Base-by-base conservation (phyloP, 2,113 vertebrate species). In the Etheostoma spectabile region DNA sequence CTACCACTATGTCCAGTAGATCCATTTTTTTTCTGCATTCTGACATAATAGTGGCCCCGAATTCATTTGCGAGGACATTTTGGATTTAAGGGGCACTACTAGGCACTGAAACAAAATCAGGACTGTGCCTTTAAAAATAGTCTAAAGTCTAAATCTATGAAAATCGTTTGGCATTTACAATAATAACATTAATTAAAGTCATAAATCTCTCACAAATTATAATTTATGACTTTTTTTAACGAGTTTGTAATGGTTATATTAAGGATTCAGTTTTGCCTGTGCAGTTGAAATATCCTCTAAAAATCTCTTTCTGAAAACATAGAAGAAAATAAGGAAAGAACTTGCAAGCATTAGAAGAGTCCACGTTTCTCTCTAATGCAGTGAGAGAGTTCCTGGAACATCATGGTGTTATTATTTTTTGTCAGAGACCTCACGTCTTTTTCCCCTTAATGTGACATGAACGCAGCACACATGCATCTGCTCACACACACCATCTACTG, bases 401-500 rank as follows among this genome's bases (percentile, higher is more conserved):
- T 10, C 19, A 11, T 15, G 6, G 3, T 10, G 3, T 42, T 4
- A 49, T 12, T 73, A 18, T 21, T 2, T 33, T 55, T 6, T 46
- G 45, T n/a, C n/a, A n/a, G 4, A 30, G 46, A 19, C 13, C 11
- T 55, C 12, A 49, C 18, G 24, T 60, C 46, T 19, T 10, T 52
- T 49, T 30, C 13, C 24, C 21, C 53, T 67, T 12, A 8, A 2
- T 15, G 2, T 59, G 59, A 67, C 35, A 3, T 66, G 64, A 56
- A 63, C 12, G 59, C 33, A 48, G 56, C 33, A 18, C 1, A 52
- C 12, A 4, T 21, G 30, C 48, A 48, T 27, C 59, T 72, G 73
- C 86, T 91, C 91, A 82, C 83, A 77, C 52, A 45, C 82, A 10
- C 88, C 94, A 89, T 69, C 94, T 93, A 68, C 62, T 92, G 93